Evolutionary conservation across 2,888 invertebrate species (phyloP).

Genomic region (Chaitophorus viminalis): DNA sequence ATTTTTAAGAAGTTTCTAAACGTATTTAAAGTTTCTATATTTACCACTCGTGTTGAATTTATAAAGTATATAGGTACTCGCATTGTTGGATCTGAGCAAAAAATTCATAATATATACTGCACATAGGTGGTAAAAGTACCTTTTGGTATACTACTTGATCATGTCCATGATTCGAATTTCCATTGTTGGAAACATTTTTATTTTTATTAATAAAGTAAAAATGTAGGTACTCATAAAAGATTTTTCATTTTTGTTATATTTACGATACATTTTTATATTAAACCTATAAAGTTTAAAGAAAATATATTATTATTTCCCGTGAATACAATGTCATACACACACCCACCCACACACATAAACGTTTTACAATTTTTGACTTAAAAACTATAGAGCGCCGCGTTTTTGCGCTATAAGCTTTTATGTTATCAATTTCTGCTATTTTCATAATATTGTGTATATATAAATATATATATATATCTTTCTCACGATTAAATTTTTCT

Average conservation of each 20-base stretch:
- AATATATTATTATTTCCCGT: neutral
- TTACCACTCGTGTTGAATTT: too few relatives aligned
- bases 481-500: constrained; percentile 14
- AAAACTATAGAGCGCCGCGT: neutral
- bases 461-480: too few relatives aligned
- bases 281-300: neutral
- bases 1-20: too few relatives aligned
- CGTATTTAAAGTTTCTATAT: too few relatives aligned
- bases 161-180: neutral
- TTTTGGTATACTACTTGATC: too few relatives aligned
- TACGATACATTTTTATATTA: constrained; percentile 17
- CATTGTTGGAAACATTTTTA: neutral
- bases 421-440: constrained; percentile 25
- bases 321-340: neutral
- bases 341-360: neutral
- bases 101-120: too few relatives aligned
- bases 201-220: neutral
- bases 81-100: too few relatives aligned
- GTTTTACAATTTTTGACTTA: neutral
- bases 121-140: too few relatives aligned
- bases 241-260: neutral
- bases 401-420: neutral
- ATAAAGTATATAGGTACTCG: too few relatives aligned
- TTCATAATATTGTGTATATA: neutral
- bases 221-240: neutral